Evolutionary conservation across 1,140 invertebrate species (phyloP), one percentile per base, ranked within the genome.

Genomic region (Nasonia giraulti): DNA sequence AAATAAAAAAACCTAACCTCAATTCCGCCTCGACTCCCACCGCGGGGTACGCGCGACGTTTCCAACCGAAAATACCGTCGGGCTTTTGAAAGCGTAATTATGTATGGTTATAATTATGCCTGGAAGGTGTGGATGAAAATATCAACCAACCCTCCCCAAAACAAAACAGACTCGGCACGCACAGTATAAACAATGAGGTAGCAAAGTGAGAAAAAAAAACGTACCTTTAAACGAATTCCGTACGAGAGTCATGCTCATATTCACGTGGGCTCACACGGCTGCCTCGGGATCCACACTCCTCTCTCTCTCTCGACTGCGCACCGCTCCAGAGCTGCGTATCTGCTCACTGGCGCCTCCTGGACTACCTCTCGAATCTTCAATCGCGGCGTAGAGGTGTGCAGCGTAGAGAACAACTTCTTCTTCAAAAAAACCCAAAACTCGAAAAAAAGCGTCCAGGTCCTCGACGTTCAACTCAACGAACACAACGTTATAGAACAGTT

Each of bases 191-290:
- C 75, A 79, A 85, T 81, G 88, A 87, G 80, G 82, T 66, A 50
- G 86, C 40, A 44, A 33, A 14, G 76, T 44, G 31, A 76, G 69
- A 6, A 47, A 47, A 23, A 74, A 71, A 80, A 81, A 89, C 89
- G 62, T 83, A 93, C 92, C 92, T 92, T 92, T 93, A 80, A 91
- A 91, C 84, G 90, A 86, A 87, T 91, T 92, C 83, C 92, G 89
- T 86, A 92, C 92, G 88, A 93, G 92, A 91, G 92, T 93, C 92
- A 93, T 93, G 91, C 90, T 93, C 92, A 93, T 93, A 92, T 93
- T 93, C 91, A 89, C 89, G 90, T 87, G 84, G 69, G 78, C 73
- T 85, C 88, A 86, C 74, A 69, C 86, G 88, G 86, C 75, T 87
- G 87, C 84, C 66, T 69, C 23, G 40, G 74, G 37, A 79, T 78